Evolutionary conservation across 35 echinoderm and acorn worm genomes (phyloP).

Genomic region (Hemicentrotus pulcherrimus): DNA sequence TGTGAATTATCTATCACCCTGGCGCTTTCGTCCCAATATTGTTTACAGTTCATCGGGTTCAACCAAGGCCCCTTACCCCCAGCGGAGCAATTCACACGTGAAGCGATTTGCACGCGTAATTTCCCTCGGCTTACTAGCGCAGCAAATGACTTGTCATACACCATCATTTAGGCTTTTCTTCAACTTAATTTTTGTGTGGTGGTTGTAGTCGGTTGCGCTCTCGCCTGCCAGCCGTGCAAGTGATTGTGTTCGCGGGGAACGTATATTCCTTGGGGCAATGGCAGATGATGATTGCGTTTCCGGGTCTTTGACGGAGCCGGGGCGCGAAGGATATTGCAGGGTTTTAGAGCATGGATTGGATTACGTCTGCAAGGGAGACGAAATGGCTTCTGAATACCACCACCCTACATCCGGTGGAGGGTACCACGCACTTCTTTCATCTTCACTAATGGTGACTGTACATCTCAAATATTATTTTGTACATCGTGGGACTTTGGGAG

Average conservation of each 20-base stretch:
- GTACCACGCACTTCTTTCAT: not conserved
- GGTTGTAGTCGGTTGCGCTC: not conserved
- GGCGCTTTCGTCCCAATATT: not conserved
- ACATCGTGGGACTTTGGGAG: not conserved
- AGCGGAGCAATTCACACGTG: constrained; percentile 25
- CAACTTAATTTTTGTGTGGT: not conserved
- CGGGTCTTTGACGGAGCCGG: not conserved
- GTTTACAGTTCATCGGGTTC: not conserved
- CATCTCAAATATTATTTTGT: not conserved
- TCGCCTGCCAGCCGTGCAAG: not conserved
- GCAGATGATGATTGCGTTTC: not conserved
- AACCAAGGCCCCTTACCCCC: not conserved
- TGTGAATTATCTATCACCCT: not conserved
- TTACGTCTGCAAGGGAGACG: not conserved
- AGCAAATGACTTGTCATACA: constrained; percentile 28
- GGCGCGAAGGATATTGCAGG: not conserved
- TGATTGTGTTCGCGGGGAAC: not conserved
- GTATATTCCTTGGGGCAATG: not conserved
- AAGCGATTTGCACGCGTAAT: constrained; percentile 43
- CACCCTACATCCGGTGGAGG: not conserved
- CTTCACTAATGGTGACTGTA: not conserved
- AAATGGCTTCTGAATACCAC: not conserved
- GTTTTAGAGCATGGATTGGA: not conserved
- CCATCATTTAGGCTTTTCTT: not conserved
- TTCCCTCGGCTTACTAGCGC: constrained; percentile 29